Evolutionary conservation across 2,797 vertebrate genomes (phyloP).

Genomic region (Danio albolineatus): DNA sequence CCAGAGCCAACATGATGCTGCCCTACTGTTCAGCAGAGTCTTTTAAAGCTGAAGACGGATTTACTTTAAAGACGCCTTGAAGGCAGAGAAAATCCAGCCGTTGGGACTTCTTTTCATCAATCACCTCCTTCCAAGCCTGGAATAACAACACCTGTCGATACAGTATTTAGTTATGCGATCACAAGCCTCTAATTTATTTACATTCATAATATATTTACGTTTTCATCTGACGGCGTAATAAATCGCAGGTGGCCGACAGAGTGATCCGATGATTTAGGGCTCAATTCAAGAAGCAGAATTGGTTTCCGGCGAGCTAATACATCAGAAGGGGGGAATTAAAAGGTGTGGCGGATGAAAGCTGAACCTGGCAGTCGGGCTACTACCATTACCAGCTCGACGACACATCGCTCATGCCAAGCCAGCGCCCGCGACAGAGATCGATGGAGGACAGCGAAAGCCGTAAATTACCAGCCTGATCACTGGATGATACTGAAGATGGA

Average conservation of each 20-base stretch:
- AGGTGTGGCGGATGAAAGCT: constrained; percentile 70
- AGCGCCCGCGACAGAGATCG: constrained; percentile 56
- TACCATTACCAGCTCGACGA: constrained; percentile 35
- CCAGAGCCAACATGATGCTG: no score
- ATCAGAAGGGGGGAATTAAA: constrained; percentile 81
- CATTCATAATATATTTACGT: constrained; percentile 73
- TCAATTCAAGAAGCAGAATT: constrained; percentile 81
- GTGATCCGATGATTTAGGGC: constrained; percentile 82
- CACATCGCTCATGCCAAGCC: constrained; percentile 61
- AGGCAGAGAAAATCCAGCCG: constrained; percentile 55
- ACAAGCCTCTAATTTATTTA: constrained; percentile 75
- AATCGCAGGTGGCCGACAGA: constrained; percentile 70
- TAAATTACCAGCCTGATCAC: constrained; percentile 64
- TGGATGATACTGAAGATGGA: constrained; percentile 62
- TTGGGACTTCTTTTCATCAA: constrained; percentile 62
- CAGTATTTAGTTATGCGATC: constrained; percentile 71
- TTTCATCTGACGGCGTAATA: constrained; percentile 66
- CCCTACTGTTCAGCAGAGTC: not conserved
- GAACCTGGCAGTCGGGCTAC: constrained; percentile 47
- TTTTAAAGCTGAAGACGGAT: constrained; percentile 39
- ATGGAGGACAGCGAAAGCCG: constrained; percentile 50
- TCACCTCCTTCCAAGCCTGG: constrained; percentile 62
- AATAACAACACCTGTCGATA: constrained; percentile 65
- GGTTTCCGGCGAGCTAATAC: constrained; percentile 80
- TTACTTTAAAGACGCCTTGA: constrained; percentile 58